phyloP scores from a whole-genome alignment of 92 coral and sea anemone species.

The Scolanthus callimorphus region DNA sequence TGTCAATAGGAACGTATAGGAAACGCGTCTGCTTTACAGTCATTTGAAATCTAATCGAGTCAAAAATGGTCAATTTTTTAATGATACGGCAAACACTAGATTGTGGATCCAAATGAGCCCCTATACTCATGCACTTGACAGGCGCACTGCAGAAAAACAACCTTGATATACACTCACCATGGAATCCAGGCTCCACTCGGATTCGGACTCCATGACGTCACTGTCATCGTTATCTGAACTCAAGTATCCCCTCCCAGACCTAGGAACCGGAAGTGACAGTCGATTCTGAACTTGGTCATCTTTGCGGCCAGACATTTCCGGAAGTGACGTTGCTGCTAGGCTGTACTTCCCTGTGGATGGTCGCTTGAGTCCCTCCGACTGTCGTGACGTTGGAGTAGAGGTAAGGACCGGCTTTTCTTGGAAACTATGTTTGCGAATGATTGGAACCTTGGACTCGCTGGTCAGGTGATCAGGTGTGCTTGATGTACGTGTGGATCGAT shows the following conservation, averaged over 20 bases:
- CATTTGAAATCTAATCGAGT: no score
- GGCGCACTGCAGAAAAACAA: no score
- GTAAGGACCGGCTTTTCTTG: not conserved
- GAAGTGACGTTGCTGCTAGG: slow-evolving; percentile 48
- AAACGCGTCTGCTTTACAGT: no score
- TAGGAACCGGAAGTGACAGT: not conserved
- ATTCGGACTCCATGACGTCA: slow-evolving; percentile 27
- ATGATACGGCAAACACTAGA: no score
- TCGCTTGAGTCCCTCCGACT: slow-evolving; percentile 6
- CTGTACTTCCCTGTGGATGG: slow-evolving; percentile 18
- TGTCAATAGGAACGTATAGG: no score
- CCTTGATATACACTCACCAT: no score
- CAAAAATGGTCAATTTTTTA: no score
- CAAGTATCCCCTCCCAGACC: not conserved
- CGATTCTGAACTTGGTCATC: not conserved
- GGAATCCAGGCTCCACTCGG: slow-evolving; percentile 25
- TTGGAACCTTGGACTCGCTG: not conserved
- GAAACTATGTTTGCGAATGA: not conserved
- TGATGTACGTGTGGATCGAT: no score
- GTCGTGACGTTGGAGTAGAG: not conserved
- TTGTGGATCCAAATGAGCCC: no score
- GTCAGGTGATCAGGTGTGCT: no score
- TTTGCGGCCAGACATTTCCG: slow-evolving; percentile 6
- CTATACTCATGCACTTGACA: no score
- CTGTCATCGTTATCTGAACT: slow-evolving; percentile 7